A percentile compares a stretch with the other conserved stretches of the same genome.
phyloP scores from a whole-genome alignment of 2,113 vertebrate species.

The Myxocyprinus asiaticus region DNA sequence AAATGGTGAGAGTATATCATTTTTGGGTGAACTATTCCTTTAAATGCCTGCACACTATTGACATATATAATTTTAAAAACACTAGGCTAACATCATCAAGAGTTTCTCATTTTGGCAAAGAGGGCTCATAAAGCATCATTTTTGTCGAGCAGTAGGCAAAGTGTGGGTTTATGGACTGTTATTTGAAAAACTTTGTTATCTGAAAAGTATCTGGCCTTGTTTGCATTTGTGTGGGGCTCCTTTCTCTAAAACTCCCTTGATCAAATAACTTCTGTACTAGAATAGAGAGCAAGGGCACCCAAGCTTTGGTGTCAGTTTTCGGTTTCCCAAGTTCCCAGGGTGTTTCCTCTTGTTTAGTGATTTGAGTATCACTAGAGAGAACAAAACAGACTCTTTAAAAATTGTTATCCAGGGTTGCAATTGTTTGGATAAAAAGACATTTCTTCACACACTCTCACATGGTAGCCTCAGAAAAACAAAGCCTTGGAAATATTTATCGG shows the following conservation, averaged over 20 bases:
- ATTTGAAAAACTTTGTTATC: background rate
- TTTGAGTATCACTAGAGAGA: background rate
- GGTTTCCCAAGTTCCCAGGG: background rate
- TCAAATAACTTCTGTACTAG: background rate
- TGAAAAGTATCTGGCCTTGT: slow-evolving; percentile 21
- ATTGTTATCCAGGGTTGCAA: slow-evolving; percentile 6
- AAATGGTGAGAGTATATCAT: no score
- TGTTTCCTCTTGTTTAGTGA: slow-evolving; percentile 8
- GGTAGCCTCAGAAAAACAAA: background rate
- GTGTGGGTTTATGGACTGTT: background rate
- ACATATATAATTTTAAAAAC: no score
- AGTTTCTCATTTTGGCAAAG: no score
- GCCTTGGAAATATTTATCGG: background rate
- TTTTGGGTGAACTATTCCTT: no score
- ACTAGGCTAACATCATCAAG: no score
- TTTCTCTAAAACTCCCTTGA: background rate
- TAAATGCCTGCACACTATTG: no score
- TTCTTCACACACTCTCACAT: background rate
- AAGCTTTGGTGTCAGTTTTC: slow-evolving; percentile 1
- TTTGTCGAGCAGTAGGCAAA: background rate
- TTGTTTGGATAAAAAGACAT: slow-evolving; percentile 19
- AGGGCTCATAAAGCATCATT: no score
- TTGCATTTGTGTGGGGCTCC: background rate
- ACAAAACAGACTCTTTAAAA: background rate
- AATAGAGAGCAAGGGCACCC: background rate